Evolutionary conservation across 2,888 invertebrate genomes (phyloP), one percentile per base, ranked within the genome.

Genomic region (Himalopsyche tibetana): DNA sequence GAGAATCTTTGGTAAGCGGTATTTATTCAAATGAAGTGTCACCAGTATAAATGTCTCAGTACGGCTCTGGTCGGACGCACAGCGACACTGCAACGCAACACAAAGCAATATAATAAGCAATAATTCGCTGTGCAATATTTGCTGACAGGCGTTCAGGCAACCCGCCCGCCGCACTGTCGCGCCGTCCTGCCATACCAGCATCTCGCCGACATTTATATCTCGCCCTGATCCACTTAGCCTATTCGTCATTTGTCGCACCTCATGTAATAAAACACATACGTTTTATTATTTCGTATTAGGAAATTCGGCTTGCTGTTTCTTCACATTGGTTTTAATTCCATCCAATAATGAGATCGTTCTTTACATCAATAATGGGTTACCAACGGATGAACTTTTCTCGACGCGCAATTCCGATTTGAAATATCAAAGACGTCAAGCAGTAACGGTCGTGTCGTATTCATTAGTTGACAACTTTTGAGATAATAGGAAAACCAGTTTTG

Each of bases 161-260:
- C 79, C 17, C 79, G 51, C 80, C 45, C 42, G 42, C 45, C 80
- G 42, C 42, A 19, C 45, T 63, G 42, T 56, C 56, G 63, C 82
- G 63, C 82, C 82, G 42, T 82, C 17, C 40, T 83, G 63, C 63
- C 82, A 19, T 63, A 19, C 51, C 19, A 28, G 17, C 63, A 42
- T 83, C 63, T 38, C 17, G 80, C 81, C 55, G 63, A 55, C 81
- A 84, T 84, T 81, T 84, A 56, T 84, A 84, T 81, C 81, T 42
- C 55, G 15, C 56, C 55, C 55, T 12, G 42, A 69, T 79, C 79
- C 6, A 40, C 19, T 12, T 38, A 6, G 55, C 84, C 56, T 55
- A 84, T 84, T 80, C 84, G 84, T 84, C 84, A 84, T 84, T 55
- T 84, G 84, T 84, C 84, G 36, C n/a, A 40, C 56, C 69, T 84